Evolutionary conservation across 2,797 vertebrate genomes (phyloP).

Genomic region (Peromyscus eremicus): DNA sequence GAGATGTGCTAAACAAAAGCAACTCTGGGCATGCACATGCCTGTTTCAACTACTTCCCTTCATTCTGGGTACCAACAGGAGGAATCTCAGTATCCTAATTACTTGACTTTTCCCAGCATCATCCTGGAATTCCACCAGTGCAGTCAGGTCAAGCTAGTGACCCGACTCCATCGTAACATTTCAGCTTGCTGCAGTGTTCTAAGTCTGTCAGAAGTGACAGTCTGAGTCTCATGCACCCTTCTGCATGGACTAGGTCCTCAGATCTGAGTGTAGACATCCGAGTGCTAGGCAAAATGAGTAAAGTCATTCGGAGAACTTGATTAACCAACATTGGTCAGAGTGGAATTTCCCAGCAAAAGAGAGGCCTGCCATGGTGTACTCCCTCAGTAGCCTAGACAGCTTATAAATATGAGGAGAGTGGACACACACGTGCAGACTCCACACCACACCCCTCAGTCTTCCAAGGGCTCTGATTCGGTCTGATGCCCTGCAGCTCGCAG

Average conservation of each 20-base stretch:
- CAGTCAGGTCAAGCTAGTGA: background rate
- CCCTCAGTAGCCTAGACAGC: background rate
- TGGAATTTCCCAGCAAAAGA: background rate
- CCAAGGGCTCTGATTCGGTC: background rate
- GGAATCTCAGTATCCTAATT: background rate
- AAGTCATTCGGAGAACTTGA: background rate
- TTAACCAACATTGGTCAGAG: background rate
- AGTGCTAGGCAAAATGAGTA: background rate
- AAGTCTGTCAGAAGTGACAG: slow-evolving; percentile 15
- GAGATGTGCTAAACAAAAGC: background rate
- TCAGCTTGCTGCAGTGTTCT: background rate
- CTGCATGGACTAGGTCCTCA: background rate
- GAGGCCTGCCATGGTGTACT: accelerated
- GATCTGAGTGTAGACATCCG: background rate
- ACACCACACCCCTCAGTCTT: background rate
- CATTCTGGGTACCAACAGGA: background rate
- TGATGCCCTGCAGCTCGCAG: background rate
- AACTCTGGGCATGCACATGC: background rate
- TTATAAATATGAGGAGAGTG: background rate
- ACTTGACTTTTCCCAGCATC: background rate
- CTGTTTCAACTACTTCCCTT: background rate
- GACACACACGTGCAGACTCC: background rate
- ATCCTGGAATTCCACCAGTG: background rate
- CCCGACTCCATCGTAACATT: background rate
- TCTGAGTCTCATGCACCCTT: background rate